Conservation (phyloP, 2,113 vertebrate genomes). For the Cynopterus brachyotis region DNA sequence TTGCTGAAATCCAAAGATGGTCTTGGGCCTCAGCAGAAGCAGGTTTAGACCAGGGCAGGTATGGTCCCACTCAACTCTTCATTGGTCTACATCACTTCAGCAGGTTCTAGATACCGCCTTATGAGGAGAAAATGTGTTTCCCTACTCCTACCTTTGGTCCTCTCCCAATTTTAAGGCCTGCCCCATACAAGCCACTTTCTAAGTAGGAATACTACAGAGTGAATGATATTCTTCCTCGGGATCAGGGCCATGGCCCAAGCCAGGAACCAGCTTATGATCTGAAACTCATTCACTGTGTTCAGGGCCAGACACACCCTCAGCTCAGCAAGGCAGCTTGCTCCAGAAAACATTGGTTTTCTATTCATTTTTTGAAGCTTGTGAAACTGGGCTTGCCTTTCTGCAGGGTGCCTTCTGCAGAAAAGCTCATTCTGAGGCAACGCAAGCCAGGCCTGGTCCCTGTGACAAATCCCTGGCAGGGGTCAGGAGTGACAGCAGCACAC, state of each 20-base stretch:
- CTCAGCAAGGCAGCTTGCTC: not conserved
- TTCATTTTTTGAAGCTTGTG: not conserved
- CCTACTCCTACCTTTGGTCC: too few species aligned
- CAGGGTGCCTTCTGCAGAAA: not conserved
- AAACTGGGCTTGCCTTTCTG: not conserved
- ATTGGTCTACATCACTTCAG: not conserved
- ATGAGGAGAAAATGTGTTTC: not conserved
- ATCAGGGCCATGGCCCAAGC: not conserved
- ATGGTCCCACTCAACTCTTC: not conserved
- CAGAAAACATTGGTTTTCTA: not conserved
- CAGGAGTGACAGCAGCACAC: not conserved
- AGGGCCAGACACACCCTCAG: not conserved
- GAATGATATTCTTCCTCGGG: not conserved
- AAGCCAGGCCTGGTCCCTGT: not conserved
- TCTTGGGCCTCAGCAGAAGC: not conserved
- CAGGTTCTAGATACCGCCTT: not conserved
- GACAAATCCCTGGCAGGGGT: not conserved
- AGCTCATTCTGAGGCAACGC: not conserved
- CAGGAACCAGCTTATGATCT: not conserved
- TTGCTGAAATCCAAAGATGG: not conserved
- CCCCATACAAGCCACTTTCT: not conserved
- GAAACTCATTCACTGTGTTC: rapidly evolving
- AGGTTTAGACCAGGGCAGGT: not conserved
- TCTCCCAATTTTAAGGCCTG: not conserved
- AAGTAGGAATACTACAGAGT: rapidly evolving